Percentiles rank a stretch among this genome's conserved stretches.
These are phyloP conservation scores for Brachypterus glaber DNA, from an alignment of 2,888 invertebrate species.

Conservation along the genomic window DNA sequence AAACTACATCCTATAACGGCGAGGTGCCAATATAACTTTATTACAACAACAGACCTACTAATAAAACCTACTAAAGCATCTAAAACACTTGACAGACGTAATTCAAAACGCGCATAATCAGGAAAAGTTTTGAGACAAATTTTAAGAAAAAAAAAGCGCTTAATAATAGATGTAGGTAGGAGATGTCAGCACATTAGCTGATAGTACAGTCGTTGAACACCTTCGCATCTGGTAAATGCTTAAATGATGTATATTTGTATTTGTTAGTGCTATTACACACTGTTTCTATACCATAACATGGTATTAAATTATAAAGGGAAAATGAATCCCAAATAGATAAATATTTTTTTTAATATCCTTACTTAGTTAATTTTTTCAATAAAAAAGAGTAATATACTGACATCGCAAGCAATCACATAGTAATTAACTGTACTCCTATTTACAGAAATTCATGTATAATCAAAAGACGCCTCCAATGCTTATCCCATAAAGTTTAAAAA, in stretches of 20 bases:
- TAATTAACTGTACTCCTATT: too few relatives aligned
- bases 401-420: too few relatives aligned
- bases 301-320: too few relatives aligned
- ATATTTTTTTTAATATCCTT: too few relatives aligned
- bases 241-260: slow-evolving; percentile 18
- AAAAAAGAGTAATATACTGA: too few relatives aligned
- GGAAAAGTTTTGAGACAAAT: slow-evolving; percentile 98
- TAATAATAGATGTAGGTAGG: slow-evolving; percentile 83
- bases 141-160: slow-evolving; percentile 84
- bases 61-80: slow-evolving; percentile 56
- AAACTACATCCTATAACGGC: slow-evolving; percentile 96
- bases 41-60: slow-evolving; percentile 78
- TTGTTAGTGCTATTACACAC: slow-evolving; percentile 2
- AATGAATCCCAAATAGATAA: too few relatives aligned
- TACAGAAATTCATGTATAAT: too few relatives aligned
- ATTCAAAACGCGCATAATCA: slow-evolving; percentile 90
- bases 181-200: slow-evolving; percentile 89
- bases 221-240: slow-evolving; percentile 50
- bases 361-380: too few relatives aligned
- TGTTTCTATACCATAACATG: too few relatives aligned
- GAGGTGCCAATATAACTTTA: slow-evolving; percentile 93
- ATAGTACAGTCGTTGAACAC: slow-evolving; percentile 76
- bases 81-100: slow-evolving; percentile 78
- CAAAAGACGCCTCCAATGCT: too few relatives aligned
- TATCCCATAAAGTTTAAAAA: slow-evolving; percentile 83